Conservation (phyloP, 2,797 vertebrate genomes). For the Vireo griseus region DNA sequence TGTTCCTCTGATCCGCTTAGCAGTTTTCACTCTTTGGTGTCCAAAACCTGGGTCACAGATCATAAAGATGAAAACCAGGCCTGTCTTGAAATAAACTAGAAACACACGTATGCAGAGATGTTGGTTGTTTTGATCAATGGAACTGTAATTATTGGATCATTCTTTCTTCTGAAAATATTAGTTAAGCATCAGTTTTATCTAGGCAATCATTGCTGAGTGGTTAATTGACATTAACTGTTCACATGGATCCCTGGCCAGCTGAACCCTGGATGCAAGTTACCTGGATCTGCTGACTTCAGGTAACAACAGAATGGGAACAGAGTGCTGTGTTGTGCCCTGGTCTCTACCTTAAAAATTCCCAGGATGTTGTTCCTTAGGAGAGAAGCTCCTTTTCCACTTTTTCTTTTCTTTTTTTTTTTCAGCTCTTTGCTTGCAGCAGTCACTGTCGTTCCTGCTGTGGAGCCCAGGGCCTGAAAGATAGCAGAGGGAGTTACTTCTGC, state of each 20-base stretch:
- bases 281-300: not conserved
- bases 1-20: not conserved
- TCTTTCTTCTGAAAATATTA: not conserved
- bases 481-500: not conserved
- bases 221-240: not conserved
- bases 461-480: not conserved
- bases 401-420: not conserved
- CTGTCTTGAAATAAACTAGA: not conserved
- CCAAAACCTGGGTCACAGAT: not conserved
- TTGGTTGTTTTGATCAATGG: not conserved
- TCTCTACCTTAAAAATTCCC: not conserved
- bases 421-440: not conserved
- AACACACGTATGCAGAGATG: rapidly evolving
- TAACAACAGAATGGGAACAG: not conserved
- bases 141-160: not conserved
- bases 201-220: rapidly evolving
- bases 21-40: not conserved
- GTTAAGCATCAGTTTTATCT: not conserved
- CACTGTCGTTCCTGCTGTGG: not conserved
- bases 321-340: not conserved
- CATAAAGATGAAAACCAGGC: not conserved
- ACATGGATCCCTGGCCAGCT: not conserved
- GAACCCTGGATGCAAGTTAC: not conserved
- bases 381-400: not conserved
- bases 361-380: not conserved